Conservation (phyloP, 2,888 invertebrate genomes). For the Leucophenga maculata region DNA sequence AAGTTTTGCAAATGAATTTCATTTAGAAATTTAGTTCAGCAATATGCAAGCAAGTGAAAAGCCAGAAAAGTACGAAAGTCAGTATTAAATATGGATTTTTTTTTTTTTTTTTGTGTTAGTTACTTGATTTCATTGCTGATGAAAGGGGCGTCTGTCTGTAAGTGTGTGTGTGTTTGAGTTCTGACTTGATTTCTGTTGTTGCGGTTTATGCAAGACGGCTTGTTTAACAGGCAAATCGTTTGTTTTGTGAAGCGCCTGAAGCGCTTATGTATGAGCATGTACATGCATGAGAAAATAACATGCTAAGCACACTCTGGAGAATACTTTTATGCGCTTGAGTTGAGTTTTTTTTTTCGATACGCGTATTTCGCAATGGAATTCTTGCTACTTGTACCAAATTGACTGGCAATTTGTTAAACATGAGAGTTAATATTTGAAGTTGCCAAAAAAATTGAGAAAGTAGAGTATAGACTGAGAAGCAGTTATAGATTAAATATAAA, state of each 20-base stretch:
- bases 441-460: background rate
- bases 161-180: background rate
- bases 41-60: background rate
- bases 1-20: no score
- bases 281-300: background rate
- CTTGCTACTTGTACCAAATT: background rate
- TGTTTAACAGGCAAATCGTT: slow-evolving; percentile 6
- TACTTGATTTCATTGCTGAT: background rate
- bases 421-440: background rate
- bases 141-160: slow-evolving; percentile 11
- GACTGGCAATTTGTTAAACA: background rate
- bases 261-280: background rate
- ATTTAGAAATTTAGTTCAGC: background rate
- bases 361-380: background rate
- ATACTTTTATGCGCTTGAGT: background rate
- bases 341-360: background rate
- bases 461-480: no score
- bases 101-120: background rate
- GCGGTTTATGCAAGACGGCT: background rate
- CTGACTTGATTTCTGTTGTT: background rate
- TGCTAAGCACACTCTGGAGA: background rate
- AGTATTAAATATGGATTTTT: slow-evolving; percentile 9
- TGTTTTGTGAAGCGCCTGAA: background rate
- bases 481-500: no score
- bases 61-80: background rate